Conservation (phyloP, 2,888 invertebrate species). For the Drosophila anomelani region DNA sequence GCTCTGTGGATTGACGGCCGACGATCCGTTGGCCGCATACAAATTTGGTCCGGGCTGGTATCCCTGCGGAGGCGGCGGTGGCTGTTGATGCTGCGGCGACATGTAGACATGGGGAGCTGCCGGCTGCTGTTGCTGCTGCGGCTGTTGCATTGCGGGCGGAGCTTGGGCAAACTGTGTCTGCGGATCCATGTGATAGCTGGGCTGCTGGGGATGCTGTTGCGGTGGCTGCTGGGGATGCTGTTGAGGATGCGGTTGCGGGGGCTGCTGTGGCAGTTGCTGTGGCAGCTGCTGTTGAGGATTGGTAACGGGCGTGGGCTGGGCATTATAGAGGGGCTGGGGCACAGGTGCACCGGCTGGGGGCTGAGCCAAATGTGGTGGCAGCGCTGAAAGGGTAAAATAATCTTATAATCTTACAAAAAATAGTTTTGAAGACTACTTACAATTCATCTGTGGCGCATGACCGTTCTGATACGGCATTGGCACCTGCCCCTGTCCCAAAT, state of each 20-base stretch:
- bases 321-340: conserved; percentile 59
- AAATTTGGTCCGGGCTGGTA: conserved; percentile 58
- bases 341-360: conserved; percentile 40
- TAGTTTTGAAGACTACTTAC: conserved; percentile 37
- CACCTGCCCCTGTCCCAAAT: conserved; percentile 48
- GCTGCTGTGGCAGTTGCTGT: conserved; percentile 41
- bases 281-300: conserved; percentile 48
- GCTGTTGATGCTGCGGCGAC: conserved; percentile 69
- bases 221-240: conserved; percentile 45
- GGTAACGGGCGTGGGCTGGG: conserved; percentile 52
- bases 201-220: conserved; percentile 52
- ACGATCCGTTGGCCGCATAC: conserved; percentile 65
- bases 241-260: conserved; percentile 55
- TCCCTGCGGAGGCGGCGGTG: conserved; percentile 58
- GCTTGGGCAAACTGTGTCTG: conserved; percentile 53
- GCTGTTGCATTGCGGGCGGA: conserved; percentile 58
- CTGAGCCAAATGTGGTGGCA: conserved; percentile 64
- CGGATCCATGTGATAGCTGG: conserved; percentile 49
- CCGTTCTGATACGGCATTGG: conserved; percentile 83
- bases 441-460: conserved; percentile 72
- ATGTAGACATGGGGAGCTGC: conserved; percentile 59
- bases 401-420: too few species aligned
- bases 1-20: conserved; percentile 55
- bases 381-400: conserved; percentile 37
- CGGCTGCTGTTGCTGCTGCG: conserved; percentile 42